Percentiles rank a stretch among this genome's conserved stretches.
Evolutionary conservation across 1,140 invertebrate genomes (phyloP).

Genomic region (Brachionus koreanus): DNA sequence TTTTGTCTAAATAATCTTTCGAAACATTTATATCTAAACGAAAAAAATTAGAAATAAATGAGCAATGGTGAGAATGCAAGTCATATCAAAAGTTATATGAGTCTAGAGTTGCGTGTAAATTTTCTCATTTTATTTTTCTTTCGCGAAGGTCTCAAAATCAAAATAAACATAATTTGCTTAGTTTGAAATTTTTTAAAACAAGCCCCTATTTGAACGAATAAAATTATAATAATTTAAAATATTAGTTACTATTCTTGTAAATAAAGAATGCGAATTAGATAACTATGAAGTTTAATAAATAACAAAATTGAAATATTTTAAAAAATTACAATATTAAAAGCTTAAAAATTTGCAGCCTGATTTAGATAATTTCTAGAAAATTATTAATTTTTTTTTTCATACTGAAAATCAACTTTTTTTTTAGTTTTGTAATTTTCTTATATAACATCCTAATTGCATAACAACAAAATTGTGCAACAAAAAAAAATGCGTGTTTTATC

Average conservation of each 20-base stretch:
- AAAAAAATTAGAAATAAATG: not conserved
- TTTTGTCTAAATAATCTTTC: not conserved
- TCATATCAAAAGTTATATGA: not conserved
- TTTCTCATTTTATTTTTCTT: not conserved
- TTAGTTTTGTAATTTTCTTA: not conserved
- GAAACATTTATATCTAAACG: not conserved
- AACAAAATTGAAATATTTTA: too few relatives aligned
- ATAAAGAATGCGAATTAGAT: too few relatives aligned
- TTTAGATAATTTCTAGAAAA: too few relatives aligned
- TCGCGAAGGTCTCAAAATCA: not conserved
- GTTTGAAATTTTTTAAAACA: not conserved
- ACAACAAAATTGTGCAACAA: not conserved
- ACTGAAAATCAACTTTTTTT: too few relatives aligned
- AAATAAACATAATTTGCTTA: not conserved
- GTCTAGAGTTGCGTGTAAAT: not conserved
- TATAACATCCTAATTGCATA: not conserved
- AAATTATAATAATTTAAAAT: constrained; percentile 7
- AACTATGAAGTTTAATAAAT: too few relatives aligned
- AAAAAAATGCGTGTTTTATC: not conserved
- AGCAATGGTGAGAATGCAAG: not conserved
- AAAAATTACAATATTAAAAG: too few relatives aligned
- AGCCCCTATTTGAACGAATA: not conserved
- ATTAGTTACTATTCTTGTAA: not conserved
- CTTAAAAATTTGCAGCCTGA: too few relatives aligned
- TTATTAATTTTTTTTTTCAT: too few relatives aligned